Conservation (phyloP, 2,113 vertebrate species). For the Aldabrachelys gigantea region DNA sequence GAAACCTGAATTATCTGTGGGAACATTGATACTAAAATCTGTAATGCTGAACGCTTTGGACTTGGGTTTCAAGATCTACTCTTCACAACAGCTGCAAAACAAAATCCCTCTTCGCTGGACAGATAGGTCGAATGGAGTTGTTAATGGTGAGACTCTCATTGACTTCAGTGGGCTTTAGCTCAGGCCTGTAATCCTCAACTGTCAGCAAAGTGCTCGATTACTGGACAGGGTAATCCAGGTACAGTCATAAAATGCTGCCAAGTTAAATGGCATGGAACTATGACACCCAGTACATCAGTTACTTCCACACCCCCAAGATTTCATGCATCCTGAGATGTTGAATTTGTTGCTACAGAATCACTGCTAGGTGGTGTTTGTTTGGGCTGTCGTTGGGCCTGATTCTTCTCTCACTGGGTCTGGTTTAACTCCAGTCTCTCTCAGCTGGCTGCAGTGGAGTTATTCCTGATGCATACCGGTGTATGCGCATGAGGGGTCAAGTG, state of each 20-base stretch:
- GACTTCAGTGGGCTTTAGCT: accelerated
- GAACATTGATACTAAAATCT: accelerated
- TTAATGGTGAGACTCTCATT: not conserved
- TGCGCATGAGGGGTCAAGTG: not conserved
- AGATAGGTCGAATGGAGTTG: not conserved
- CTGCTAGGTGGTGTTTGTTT: not conserved
- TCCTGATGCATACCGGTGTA: not conserved
- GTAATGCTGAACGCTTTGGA: not conserved
- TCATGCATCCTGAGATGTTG: not conserved
- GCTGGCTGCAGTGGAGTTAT: not conserved
- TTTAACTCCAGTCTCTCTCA: not conserved
- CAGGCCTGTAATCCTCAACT: accelerated
- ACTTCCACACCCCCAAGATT: not conserved
- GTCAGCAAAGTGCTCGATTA: not conserved
- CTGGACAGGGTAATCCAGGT: not conserved
- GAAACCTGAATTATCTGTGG: not conserved
- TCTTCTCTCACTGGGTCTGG: not conserved
- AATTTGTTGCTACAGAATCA: not conserved
- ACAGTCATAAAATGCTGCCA: not conserved
- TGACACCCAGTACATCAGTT: not conserved
- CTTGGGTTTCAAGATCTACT: not conserved
- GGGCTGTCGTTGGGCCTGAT: not conserved
- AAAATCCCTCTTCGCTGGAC: not conserved
- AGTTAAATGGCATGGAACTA: not conserved
- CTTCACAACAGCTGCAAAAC: not conserved